phyloP scores from a whole-genome alignment of 2,888 invertebrate species.

The Tetheella fluctuosa region DNA sequence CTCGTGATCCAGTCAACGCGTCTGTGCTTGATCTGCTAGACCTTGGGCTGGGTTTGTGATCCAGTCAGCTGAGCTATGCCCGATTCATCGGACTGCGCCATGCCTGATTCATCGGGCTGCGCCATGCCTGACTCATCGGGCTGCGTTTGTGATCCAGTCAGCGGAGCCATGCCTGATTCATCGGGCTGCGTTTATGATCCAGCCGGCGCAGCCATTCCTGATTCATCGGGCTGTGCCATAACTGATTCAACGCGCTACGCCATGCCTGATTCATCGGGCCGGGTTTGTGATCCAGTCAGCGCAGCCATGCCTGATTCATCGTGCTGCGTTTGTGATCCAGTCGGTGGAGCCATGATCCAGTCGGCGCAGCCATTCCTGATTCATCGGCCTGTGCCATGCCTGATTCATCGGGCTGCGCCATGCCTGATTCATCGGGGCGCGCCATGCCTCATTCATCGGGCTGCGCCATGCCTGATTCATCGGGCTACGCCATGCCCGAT shows the following conservation, averaged over 20 bases:
- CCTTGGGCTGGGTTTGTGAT: neutral
- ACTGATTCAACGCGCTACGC: neutral
- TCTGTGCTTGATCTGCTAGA: neutral
- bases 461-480: neutral
- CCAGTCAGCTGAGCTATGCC: neutral
- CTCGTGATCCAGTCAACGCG: neutral
- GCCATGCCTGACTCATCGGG: neutral
- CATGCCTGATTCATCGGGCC: neutral
- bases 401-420: no score
- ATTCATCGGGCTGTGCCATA: neutral
- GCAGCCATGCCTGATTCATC: neutral
- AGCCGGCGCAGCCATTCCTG: neutral
- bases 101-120: neutral
- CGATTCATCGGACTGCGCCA: neutral
- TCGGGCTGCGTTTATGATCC: neutral
- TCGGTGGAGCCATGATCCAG: neutral
- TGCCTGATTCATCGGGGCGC: no score
- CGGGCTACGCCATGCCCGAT: no score
- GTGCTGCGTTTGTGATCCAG: neutral
- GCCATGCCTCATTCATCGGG: neutral
- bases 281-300: neutral
- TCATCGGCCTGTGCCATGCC: no score
- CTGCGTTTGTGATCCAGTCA: neutral
- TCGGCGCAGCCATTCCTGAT: neutral
- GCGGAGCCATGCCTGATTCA: neutral